A percentile compares a stretch with the other conserved stretches of the same genome.
Evolutionary conservation across 2,113 vertebrate genomes (phyloP).

Genomic region (Illadopsis cleaveri): DNA sequence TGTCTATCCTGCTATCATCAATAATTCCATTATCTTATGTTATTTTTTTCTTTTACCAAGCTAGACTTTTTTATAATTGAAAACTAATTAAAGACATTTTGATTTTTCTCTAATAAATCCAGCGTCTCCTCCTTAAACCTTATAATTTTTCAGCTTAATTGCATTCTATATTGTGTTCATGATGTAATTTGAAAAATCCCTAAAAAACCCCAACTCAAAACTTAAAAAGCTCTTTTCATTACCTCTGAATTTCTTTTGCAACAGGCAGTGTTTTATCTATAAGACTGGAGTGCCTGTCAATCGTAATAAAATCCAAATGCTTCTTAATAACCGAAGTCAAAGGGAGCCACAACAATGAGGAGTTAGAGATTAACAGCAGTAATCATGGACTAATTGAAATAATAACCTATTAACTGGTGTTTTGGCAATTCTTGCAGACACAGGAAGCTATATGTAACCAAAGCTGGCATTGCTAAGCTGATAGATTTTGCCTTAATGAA

Average conservation of each 20-base stretch:
- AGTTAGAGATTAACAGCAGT: constrained; percentile 62
- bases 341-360: constrained; percentile 52
- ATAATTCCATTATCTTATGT: not conserved
- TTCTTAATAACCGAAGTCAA: constrained; percentile 68
- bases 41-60: not conserved
- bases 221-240: constrained; percentile 14
- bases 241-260: constrained; percentile 22
- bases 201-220: not conserved
- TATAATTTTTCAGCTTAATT: constrained; percentile 39
- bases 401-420: constrained; percentile 65
- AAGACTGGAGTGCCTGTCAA: constrained; percentile 59
- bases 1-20: not conserved
- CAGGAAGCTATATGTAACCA: not conserved
- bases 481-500: not conserved
- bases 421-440: constrained; percentile 17
- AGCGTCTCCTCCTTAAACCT: not conserved
- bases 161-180: constrained; percentile 37
- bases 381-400: constrained; percentile 70
- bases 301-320: constrained; percentile 69
- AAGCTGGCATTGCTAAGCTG: not conserved
- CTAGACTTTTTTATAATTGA: not conserved
- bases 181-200: constrained; percentile 40
- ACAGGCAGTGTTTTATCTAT: constrained; percentile 23
- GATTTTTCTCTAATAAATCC: constrained; percentile 37
- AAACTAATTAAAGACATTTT: constrained; percentile 23